phyloP scores from a whole-genome alignment of 2,888 invertebrate genomes.

The Mylabris sibirica region DNA sequence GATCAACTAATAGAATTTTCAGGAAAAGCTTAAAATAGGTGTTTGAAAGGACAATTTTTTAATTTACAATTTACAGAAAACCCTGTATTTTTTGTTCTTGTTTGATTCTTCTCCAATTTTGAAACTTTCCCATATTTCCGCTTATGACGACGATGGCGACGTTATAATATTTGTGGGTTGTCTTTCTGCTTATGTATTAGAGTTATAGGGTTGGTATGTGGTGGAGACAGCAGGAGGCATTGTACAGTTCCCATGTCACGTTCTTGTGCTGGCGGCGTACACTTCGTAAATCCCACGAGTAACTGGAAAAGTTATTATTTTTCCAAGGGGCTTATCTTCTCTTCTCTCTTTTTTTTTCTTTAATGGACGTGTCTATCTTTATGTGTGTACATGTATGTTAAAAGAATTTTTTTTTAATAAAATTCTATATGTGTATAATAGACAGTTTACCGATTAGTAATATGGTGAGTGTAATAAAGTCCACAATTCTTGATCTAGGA shows the following conservation, averaged over 20 bases:
- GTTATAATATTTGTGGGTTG: not conserved
- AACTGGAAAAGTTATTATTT: conserved; percentile 54
- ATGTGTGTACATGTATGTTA: not conserved
- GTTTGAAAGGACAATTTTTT: too few species aligned
- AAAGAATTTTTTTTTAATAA: not conserved
- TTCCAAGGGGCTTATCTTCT: conserved; percentile 46
- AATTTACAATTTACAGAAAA: not conserved
- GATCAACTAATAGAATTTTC: too few species aligned
- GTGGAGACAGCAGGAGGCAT: conserved; percentile 33
- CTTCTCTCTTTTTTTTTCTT: conserved; percentile 29
- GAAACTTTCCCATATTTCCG: not conserved
- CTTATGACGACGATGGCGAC: not conserved
- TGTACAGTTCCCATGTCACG: conserved; percentile 47
- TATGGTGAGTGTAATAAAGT: not conserved
- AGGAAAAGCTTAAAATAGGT: too few species aligned
- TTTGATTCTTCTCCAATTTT: not conserved
- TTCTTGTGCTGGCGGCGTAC: conserved; percentile 45
- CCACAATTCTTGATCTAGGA: not conserved
- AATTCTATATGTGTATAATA: not conserved
- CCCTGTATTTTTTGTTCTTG: not conserved
- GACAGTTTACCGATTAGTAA: not conserved
- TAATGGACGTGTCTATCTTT: conserved; percentile 33
- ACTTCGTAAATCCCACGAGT: conserved; percentile 49
- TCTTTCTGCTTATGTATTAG: not conserved
- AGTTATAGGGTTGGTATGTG: not conserved